Evolutionary conservation across 2,888 invertebrate species (phyloP), one percentile per base, ranked within the genome.

Genomic region (Hermodice carunculata): DNA sequence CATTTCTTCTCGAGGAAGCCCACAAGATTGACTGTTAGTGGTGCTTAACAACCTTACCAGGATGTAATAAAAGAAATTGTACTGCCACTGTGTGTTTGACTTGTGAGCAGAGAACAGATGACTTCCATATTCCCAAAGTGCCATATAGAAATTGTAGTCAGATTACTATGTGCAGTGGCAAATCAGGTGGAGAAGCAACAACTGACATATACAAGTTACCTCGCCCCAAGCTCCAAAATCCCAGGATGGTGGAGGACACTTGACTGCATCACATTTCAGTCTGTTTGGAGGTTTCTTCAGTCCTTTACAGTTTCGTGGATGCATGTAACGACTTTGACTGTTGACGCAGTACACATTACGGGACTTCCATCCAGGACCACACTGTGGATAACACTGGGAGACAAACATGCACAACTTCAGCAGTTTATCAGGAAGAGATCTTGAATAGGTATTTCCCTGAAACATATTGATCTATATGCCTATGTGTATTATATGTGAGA

Each of bases 291-390:
- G 84, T 66, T 81, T 78, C 24, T 71, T 70, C 22, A 52, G 69
- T 11, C 53, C 59, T 59, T 79, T 76, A 82, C 98, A 98, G 64
- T 75, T 67, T 14, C 61, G 59, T 29, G 78, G 77, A 24, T 74
- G 74, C 22, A 83, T 68, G 65, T 79, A 79, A 19, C 68, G 72
- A 17, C 78, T 78, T 61, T 81, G 80, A 52, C 75, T 77, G 1
- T 76, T 78, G 75, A 81, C 79, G 66, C 83, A 83, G 64, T 78
- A 80, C 29, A 82, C 79, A 26, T 78, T 74, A 0, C 84, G 76
- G 1, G 73, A 77, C 69, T 75, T 77, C 43, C 67, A 69, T 0
- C 82, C 81, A 4, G 69, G 70, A 0, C 83, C 84, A 69, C 84
- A 83, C 4, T 67, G 65, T 26, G 80, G 76, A 1, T 73, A 69